phyloP scores from a whole-genome alignment of 2,797 vertebrate genomes.

The Chloroceryle inda region DNA sequence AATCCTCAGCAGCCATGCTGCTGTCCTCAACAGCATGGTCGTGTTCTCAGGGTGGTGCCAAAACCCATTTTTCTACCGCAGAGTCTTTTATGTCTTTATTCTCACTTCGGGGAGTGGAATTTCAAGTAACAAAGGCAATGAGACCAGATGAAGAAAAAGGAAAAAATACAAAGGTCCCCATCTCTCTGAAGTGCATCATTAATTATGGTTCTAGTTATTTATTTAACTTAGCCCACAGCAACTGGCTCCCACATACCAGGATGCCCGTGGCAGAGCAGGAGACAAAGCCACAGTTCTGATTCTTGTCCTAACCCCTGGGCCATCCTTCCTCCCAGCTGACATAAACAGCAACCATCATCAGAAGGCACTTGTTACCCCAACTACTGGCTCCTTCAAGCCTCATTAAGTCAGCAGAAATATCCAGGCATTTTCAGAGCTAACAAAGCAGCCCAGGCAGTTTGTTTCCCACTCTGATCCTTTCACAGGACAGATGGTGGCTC shows the following conservation, averaged over 20 bases:
- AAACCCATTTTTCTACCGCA: neutral
- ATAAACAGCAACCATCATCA: neutral
- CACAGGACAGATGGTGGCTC: neutral
- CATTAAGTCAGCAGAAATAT: neutral
- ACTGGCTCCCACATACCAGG: neutral
- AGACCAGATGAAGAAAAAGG: neutral
- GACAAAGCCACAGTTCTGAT: neutral
- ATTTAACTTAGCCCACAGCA: neutral
- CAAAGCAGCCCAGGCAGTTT: neutral
- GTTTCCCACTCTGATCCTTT: neutral
- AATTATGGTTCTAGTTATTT: neutral
- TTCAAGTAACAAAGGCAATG: neutral
- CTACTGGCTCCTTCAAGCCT: neutral
- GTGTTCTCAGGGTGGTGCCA: neutral
- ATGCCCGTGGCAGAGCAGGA: neutral
- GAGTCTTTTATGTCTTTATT: neutral
- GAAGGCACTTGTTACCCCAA: neutral
- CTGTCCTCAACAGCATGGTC: neutral
- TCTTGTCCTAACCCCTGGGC: neutral
- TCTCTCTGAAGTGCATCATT: neutral
- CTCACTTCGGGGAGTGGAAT: neutral
- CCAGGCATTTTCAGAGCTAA: neutral
- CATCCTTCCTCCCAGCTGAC: neutral
- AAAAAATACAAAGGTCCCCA: neutral
- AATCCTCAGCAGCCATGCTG: neutral